Base-by-base conservation (phyloP, 2,888 invertebrate species). In the Chelonus formosanus region DNA sequence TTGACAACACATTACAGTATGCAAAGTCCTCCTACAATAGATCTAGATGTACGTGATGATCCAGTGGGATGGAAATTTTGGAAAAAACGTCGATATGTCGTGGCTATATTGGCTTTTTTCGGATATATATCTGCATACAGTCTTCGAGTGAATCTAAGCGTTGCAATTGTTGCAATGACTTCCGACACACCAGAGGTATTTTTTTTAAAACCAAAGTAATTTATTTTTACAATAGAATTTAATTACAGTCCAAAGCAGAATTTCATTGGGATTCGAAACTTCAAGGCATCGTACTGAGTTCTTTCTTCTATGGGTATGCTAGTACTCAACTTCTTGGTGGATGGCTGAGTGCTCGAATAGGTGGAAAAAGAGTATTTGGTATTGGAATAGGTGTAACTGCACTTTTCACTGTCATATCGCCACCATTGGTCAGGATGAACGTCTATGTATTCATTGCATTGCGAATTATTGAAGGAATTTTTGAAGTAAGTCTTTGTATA, bases 91-190 rank as follows among this genome's bases (percentile, higher is more conserved):
- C 86, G 93, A 73, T 90, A 92, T 74, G 86, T 94, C 60, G 92
- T 95, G 20, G 92, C 91, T 0, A 78, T 91, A 5, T 82, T 94
- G 74, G 92, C 93, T 0, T 95, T 95, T 85, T 89, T 94, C 71
- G 94, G 94, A 4, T 94, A 94, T 84, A 92, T 94, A 86, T 92
- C 93, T 75, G 90, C 92, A 3, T 95, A 94, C 82, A 90, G 93
- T 3, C 85, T 95, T 67, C 87, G 95, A 48, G 95, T 95, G 4
- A 96, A 96, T 85, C 87, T 97, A 71, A 96, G 95, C 72, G 93
- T 97, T 10, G 96, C 95, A 3, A 93, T 97, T 73, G 95, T 97
- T 53, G 95, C 95, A 70, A 97, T 97, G 97, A 94, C 92, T 0
- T 90, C 91, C 76, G 88, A 90, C 34, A 86, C 88, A 68, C 89